phyloP scores from a whole-genome alignment of 2,113 vertebrate species.

The Ceyx melanurus region DNA sequence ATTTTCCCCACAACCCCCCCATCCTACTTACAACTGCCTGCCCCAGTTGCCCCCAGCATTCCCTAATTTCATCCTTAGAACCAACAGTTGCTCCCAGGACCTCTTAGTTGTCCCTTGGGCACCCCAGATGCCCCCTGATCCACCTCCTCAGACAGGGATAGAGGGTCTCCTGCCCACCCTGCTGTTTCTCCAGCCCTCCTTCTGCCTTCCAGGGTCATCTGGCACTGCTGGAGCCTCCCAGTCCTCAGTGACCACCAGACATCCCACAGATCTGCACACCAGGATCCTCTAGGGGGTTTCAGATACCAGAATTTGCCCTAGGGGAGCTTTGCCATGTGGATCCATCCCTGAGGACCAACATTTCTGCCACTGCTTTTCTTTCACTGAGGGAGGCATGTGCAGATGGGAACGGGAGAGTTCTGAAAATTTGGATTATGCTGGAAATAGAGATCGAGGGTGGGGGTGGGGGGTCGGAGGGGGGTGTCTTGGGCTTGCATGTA shows the following conservation, averaged over 20 bases:
- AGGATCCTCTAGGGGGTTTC: background rate
- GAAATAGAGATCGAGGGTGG: background rate
- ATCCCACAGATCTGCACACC: background rate
- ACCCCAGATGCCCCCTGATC: background rate
- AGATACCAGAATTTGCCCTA: background rate
- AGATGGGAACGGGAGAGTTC: background rate
- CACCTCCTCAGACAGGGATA: no score
- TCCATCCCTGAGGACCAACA: background rate
- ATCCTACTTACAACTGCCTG: background rate
- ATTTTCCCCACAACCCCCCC: background rate
- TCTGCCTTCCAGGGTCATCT: background rate
- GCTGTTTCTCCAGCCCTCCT: background rate
- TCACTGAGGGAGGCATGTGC: background rate
- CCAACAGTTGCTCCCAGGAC: background rate
- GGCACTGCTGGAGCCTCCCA: background rate
- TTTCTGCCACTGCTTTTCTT: background rate
- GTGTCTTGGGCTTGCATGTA: background rate
- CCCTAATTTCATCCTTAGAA: background rate
- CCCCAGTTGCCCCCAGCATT: background rate
- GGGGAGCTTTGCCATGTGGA: background rate
- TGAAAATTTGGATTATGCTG: background rate
- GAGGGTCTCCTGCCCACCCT: background rate
- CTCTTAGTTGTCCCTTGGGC: background rate
- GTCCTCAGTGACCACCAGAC: fast-evolving
- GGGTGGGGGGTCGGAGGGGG: background rate